Percentiles rank a stretch among this genome's conserved stretches.
phyloP scores from a whole-genome alignment of 2,113 vertebrate genomes.

The Galemys pyrenaicus region DNA sequence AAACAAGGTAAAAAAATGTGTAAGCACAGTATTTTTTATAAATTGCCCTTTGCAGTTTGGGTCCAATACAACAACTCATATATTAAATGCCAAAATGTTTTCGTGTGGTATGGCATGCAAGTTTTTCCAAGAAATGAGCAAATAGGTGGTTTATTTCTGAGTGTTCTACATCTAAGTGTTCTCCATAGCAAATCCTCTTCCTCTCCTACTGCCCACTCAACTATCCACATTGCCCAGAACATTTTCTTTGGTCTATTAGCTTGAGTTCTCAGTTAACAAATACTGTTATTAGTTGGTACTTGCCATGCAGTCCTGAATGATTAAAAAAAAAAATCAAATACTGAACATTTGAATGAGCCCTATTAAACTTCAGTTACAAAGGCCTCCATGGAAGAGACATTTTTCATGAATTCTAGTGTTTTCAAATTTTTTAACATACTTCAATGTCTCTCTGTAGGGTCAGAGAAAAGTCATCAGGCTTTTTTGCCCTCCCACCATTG shows the following conservation, averaged over 20 bases:
- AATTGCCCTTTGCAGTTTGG: background rate
- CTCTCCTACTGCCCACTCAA: background rate
- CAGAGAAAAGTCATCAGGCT: too few species aligned
- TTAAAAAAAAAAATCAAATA: background rate
- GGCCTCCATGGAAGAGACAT: background rate
- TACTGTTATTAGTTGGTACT: background rate
- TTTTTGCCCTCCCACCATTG: too few species aligned
- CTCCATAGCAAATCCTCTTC: background rate
- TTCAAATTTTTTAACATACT: background rate
- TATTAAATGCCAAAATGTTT: background rate
- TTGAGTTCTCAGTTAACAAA: background rate
- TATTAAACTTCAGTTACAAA: background rate
- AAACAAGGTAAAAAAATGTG: conserved; percentile 12
- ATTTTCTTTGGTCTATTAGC: background rate
- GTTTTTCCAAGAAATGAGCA: background rate
- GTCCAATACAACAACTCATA: background rate
- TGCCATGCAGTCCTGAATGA: background rate
- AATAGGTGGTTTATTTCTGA: background rate
- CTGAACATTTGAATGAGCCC: background rate
- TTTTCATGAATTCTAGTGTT: background rate
- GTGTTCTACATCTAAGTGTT: background rate
- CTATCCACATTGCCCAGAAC: background rate
- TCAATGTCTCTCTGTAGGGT: background rate
- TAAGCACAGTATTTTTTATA: background rate
- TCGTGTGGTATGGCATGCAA: background rate